Percentiles rank a stretch among this genome's conserved stretches.
These are phyloP conservation scores for Aphidius ervi DNA, from an alignment of 1,140 invertebrate species.

Conservation along the genomic window DNA sequence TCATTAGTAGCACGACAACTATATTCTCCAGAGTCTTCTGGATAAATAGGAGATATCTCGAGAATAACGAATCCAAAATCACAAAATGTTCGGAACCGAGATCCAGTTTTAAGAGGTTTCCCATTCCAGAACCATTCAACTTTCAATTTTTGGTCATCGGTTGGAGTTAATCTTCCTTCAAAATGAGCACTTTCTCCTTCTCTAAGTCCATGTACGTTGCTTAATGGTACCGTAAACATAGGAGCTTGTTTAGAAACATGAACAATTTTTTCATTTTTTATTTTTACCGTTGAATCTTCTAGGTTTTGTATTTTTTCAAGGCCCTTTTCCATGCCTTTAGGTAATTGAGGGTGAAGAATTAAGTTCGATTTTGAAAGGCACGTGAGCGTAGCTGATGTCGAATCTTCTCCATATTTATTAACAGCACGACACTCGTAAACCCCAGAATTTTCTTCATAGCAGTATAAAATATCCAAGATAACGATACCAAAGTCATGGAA, in stretches of 20 bases:
- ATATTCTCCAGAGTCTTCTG: conserved; percentile 91
- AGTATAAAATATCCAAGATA: conserved; percentile 93
- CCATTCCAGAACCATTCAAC: conserved; percentile 96
- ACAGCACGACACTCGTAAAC: conserved; percentile 87
- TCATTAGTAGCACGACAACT: conserved; percentile 85
- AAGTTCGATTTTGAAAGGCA: conserved; percentile 88
- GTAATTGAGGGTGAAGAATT: conserved; percentile 92
- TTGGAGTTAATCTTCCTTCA: conserved; percentile 87
- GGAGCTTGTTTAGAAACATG: conserved; percentile 79
- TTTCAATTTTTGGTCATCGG: conserved; percentile 90
- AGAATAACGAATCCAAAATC: conserved; percentile 93
- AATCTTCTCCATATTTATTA: conserved; percentile 87
- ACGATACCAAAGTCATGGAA: conserved; percentile 98
- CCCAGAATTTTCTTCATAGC: conserved; percentile 95
- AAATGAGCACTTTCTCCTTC: conserved; percentile 93
- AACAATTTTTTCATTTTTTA: conserved; percentile 63
- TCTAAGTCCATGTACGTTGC: conserved; percentile 78
- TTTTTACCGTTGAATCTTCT: conserved; percentile 79
- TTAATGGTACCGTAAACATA: conserved; percentile 84
- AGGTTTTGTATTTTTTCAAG: conserved; percentile 88
- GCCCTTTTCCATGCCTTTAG: conserved; percentile 88
- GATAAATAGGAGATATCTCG: conserved; percentile 92
- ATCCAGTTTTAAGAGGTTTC: conserved; percentile 81
- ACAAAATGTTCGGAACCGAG: conserved; percentile 88
- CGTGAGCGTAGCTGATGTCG: conserved; percentile 78